Base-by-base conservation (phyloP, 2,113 vertebrate species). In the Lutjanus erythropterus region DNA sequence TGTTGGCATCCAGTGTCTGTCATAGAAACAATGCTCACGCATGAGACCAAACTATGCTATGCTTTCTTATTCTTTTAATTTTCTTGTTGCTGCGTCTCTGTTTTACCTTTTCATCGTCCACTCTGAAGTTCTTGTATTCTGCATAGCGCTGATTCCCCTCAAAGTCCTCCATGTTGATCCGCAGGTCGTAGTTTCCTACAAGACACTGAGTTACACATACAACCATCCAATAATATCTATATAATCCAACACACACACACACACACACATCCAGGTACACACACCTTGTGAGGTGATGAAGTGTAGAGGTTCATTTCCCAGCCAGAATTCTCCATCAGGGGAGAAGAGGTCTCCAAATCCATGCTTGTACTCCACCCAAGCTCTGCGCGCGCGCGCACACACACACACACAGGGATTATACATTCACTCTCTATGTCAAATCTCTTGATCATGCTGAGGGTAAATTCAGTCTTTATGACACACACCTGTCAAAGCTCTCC, bases 151-250 rank as follows among this genome's bases (percentile, higher is more conserved):
- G 89, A 15, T 96, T 96, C 65, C 94, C 96, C 84, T 96, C 95
- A 89, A 97, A 96, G 91, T 98, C 97, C 84, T 92, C 84, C 76
- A 97, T 92, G 82, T 96, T 89, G 0, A 97, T 95, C 90, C 94
- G 97, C 87, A 98, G 88, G 58, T 94, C 96, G 25, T 97, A 96
- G 76, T 96, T 95, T 67, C 96, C 97, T 98, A 65, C 1, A 84
- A 74, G 71, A 90, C 71, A 77, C 0, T 0, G 23, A 4, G 77
- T 83, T 19, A 87, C 37, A 61, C 14, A 6, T 5, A 19, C 4
- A n/a, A 5, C n/a, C 8, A n/a, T 23, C 9, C 11, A 16, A 6
- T 35, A 11, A 49, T 23, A 9, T 35, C 16, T 29, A 19, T n/a
- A 42, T 5, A 68, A 12, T 33, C 18, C 35, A 9, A 25, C 1